Evolutionary conservation across 1,140 invertebrate species (phyloP).

Genomic region (Meloidogyne hapla): DNA sequence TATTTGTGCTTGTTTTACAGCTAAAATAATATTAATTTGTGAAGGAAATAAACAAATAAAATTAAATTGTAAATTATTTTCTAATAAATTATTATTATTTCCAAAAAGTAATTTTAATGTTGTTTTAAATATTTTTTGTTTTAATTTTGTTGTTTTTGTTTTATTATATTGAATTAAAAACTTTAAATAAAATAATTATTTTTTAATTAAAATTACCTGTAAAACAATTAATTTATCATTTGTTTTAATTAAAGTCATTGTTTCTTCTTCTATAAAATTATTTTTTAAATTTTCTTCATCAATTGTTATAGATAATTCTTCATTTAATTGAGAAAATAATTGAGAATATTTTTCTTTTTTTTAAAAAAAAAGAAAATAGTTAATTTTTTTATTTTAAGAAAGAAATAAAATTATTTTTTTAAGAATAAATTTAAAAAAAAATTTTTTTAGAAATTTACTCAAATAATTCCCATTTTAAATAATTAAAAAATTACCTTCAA

Average conservation of each 20-base stretch:
- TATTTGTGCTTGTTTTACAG: background rate
- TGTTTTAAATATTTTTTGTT: background rate
- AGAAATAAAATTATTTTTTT: too few relatives aligned
- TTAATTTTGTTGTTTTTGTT: background rate
- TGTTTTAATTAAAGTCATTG: background rate
- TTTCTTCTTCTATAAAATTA: background rate
- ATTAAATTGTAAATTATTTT: background rate
- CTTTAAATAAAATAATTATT: background rate
- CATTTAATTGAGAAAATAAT: conserved; percentile 6
- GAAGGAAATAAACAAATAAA: background rate
- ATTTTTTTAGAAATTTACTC: too few relatives aligned
- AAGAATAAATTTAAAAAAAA: too few relatives aligned
- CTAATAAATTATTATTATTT: too few relatives aligned
- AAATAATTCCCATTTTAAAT: too few relatives aligned
- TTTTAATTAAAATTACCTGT: background rate
- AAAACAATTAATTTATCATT: background rate
- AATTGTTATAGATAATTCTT: background rate
- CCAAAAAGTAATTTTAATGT: background rate
- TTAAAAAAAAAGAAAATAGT: background rate
- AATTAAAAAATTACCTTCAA: background rate
- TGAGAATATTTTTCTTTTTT: background rate
- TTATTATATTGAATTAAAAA: conserved; percentile 2
- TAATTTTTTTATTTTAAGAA: background rate
- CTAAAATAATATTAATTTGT: conserved; percentile 4
- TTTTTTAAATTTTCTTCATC: background rate